A percentile compares a stretch with the other conserved stretches of the same genome.
Evolutionary conservation across 2,113 vertebrate species (phyloP).

Genomic region (Hyla sarda): DNA sequence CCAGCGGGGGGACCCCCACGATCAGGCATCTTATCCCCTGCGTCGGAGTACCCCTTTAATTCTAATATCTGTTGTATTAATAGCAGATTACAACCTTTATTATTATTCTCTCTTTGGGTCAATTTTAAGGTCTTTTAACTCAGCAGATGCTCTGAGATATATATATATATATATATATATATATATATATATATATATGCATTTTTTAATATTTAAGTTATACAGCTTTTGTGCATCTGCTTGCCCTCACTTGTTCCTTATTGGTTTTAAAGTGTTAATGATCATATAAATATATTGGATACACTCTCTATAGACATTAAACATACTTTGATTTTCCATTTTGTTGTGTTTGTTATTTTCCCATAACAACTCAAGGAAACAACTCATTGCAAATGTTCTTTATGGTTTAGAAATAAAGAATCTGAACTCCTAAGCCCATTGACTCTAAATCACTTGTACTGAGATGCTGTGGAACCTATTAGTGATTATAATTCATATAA

Average conservation of each 20-base stretch:
- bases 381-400: background rate
- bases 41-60: no score
- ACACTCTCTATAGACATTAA: background rate
- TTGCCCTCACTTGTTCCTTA: background rate
- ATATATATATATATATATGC: no score
- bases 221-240: background rate
- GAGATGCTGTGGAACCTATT: conserved; percentile 57
- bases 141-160: no score
- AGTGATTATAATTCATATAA: conserved; percentile 53
- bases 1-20: no score
- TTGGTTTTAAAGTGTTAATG: background rate
- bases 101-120: background rate
- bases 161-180: no score
- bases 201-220: no score
- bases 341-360: background rate
- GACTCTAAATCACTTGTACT: conserved; percentile 41
- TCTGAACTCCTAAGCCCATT: conserved; percentile 7
- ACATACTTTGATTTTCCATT: conserved; percentile 1
- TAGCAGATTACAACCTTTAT: no score
- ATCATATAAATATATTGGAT: background rate
- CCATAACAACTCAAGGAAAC: background rate
- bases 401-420: conserved; percentile 30
- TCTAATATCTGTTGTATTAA: no score
- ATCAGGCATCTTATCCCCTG: no score
- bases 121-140: no score